Evolutionary conservation across 2,113 vertebrate species (phyloP), one percentile per base, ranked within the genome.

Genomic region (Megalops atlanticus): DNA sequence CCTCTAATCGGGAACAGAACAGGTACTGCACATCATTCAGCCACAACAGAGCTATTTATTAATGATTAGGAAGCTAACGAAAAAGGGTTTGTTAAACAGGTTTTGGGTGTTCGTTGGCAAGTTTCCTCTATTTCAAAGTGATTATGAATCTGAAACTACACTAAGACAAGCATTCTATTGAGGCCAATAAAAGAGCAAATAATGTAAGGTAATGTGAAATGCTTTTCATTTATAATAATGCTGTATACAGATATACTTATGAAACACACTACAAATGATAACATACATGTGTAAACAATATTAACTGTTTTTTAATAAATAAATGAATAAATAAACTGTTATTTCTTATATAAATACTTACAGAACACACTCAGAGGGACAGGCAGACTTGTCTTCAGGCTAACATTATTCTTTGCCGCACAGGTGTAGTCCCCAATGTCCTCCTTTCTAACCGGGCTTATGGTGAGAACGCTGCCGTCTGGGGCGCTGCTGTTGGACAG

Each of bases 341-440:
- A n/a, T n/a, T n/a, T n/a, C n/a, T n/a, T n/a, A 64, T 64, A 36
- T 14, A 1, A 35, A 43, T 76, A 94, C 94, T 95, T 81, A 95
- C 94, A 95, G 83, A 89, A 95, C 38, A 95, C 90, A 21, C 73
- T 92, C 72, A 95, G 91, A 0, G 91, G 89, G 78, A 84, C 33
- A 0, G 69, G 33, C 16, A 54, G 69, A 87, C 93, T 94, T 41
- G 31, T 6, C 4, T 43, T 49, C 15, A 14, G 49, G 80, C 92
- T 95, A 80, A 94, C 87, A 0, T 86, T 49, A 84, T 95, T 95
- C 31, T 79, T 88, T 41, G 84, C 93, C 82, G 87, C 71, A 78
- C 94, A 95, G 64, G 3, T 78, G 81, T 95, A 95, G 24, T 18
- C 78, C 2, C 94, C 93, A 18, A 89, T 92, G 84, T 95, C 94